Percentiles rank a stretch among this genome's conserved stretches.
These are phyloP conservation scores for Anoura caudifer DNA, from an alignment of 2,113 vertebrate species.

Conservation along the genomic window DNA sequence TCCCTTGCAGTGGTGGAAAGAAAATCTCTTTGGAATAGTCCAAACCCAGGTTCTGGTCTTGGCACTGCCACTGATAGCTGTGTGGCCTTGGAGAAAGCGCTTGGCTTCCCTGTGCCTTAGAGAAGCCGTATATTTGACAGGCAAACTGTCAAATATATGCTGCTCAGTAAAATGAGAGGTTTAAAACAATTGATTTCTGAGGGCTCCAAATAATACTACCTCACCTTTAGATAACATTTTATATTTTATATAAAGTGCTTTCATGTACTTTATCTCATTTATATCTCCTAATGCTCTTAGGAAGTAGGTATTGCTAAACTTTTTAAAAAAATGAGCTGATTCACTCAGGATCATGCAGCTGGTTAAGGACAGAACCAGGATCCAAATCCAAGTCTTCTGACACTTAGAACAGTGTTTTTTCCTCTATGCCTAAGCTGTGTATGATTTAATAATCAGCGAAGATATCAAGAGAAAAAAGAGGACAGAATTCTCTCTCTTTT, in stretches of 20 bases:
- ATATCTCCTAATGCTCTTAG: background rate
- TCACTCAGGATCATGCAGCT: background rate
- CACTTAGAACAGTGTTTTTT: background rate
- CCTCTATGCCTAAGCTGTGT: background rate
- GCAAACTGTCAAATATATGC: background rate
- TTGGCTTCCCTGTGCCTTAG: background rate
- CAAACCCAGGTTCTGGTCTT: background rate
- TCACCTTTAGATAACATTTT: background rate
- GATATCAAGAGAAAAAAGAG: background rate
- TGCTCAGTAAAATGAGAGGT: background rate
- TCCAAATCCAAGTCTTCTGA: background rate
- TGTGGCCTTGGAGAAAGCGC: background rate
- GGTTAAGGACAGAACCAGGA: background rate
- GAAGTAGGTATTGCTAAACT: background rate
- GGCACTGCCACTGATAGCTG: background rate
- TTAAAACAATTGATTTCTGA: background rate
- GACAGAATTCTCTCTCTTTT: background rate
- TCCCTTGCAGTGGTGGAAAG: background rate
- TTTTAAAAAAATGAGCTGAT: slow-evolving; percentile 26
- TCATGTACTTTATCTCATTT: background rate
- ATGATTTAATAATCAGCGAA: slow-evolving; percentile 13
- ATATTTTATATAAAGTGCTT: background rate
- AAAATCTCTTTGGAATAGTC: background rate
- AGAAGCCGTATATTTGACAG: too few species aligned
- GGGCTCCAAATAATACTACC: background rate